A percentile compares a stretch with the other conserved stretches of the same genome.
Conservation (phyloP, 2,888 invertebrate genomes). For the Parnassius apollo region DNA sequence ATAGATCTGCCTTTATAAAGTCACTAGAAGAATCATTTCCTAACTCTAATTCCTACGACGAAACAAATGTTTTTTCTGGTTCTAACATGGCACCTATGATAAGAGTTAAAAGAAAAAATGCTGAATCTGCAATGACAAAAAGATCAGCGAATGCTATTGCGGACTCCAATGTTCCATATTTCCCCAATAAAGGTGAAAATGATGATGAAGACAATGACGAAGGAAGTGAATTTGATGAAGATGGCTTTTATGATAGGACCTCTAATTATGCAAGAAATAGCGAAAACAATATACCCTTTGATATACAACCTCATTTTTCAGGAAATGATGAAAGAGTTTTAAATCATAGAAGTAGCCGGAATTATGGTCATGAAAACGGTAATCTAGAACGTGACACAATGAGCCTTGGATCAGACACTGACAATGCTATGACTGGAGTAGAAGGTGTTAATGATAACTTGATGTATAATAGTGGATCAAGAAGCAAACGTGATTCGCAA, state of each 20-base stretch:
- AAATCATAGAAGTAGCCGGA: slow-evolving; percentile 34
- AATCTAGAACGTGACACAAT: slow-evolving; percentile 44
- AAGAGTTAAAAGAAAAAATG: slow-evolving; percentile 65
- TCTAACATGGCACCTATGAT: slow-evolving; percentile 55
- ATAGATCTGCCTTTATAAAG: slow-evolving; percentile 52
- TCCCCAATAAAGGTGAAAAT: slow-evolving; percentile 60
- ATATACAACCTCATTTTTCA: background rate
- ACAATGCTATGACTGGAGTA: slow-evolving; percentile 60
- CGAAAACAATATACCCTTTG: slow-evolving; percentile 13
- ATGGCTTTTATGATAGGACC: slow-evolving; percentile 69
- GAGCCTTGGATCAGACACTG: slow-evolving; percentile 64
- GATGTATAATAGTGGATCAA: slow-evolving; percentile 55
- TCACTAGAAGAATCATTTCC: slow-evolving; percentile 73
- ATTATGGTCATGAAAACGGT: slow-evolving; percentile 32
- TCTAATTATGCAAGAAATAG: slow-evolving; percentile 34
- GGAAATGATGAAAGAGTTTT: slow-evolving; percentile 23
- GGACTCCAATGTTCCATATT: slow-evolving; percentile 60
- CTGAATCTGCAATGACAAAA: slow-evolving; percentile 48
- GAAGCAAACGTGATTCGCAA: slow-evolving; percentile 47
- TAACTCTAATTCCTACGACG: slow-evolving; percentile 49
- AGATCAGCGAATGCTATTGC: slow-evolving; percentile 53
- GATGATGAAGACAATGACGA: slow-evolving; percentile 73
- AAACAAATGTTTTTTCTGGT: slow-evolving; percentile 44
- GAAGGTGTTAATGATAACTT: slow-evolving; percentile 68
- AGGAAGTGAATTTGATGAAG: slow-evolving; percentile 74